Evolutionary conservation across 1,140 invertebrate genomes (phyloP).

Genomic region (Arion vulgaris): DNA sequence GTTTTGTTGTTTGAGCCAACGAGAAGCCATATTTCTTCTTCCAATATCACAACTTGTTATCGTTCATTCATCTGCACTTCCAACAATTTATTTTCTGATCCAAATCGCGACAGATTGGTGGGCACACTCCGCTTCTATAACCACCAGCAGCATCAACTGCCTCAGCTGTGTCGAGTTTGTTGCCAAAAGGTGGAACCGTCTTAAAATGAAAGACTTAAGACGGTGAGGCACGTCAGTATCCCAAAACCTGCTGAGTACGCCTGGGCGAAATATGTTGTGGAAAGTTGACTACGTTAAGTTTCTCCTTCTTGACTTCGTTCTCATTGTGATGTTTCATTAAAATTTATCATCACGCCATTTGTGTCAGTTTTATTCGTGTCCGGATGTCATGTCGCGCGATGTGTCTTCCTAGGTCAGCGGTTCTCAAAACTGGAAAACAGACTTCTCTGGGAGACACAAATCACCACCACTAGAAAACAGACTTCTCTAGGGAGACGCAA

Average conservation of each 20-base stretch:
- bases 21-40: too few relatives aligned
- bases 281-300: background rate
- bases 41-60: background rate
- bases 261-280: slow-evolving; percentile 21
- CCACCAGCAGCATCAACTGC: background rate
- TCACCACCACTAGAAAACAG: too few relatives aligned
- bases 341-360: too few relatives aligned
- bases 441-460: too few relatives aligned
- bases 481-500: too few relatives aligned
- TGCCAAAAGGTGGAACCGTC: background rate
- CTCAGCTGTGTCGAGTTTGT: background rate
- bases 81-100: background rate
- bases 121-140: background rate
- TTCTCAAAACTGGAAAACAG: too few relatives aligned
- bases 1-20: too few relatives aligned
- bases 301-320: background rate
- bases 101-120: slow-evolving; percentile 13
- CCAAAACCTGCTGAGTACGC: background rate
- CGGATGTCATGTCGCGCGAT: too few relatives aligned
- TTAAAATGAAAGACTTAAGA: background rate
- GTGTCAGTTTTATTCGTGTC: too few relatives aligned
- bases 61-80: background rate
- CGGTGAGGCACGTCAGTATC: background rate
- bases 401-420: too few relatives aligned
- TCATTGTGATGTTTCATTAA: too few relatives aligned